Evolutionary conservation across 2,797 vertebrate species (phyloP), one percentile per base, ranked within the genome.

Genomic region (Gallinago stenura): DNA sequence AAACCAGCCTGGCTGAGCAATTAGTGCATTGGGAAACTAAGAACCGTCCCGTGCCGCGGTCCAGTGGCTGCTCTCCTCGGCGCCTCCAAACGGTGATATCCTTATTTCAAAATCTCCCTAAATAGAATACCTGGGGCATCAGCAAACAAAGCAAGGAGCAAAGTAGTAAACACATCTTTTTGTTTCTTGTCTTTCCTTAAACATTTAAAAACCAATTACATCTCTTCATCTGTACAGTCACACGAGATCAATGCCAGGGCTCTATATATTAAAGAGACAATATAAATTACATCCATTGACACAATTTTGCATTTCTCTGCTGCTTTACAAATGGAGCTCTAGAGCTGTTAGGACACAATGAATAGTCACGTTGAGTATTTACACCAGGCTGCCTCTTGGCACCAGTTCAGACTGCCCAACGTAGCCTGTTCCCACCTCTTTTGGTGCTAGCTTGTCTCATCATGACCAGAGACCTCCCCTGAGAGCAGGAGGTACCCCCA

Each of bases 221-320:
- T 96, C 97, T 97, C 87, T 98, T 97, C 81, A 94, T 94, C 98
- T 98, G 98, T 98, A 98, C 98, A 98, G 98, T 97, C 97, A 99
- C 98, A 98, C 97, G 80, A 78, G 53, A 98, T 98, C 98, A 97
- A 98, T 97, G 95, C 70, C 92, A 97, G 98, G 97, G 97, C 98
- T 98, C 98, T 97, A 95, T 98, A 98, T 98, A 98, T 98, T 97
- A 98, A 98, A 98, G 97, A 98, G 98, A 98, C 98, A 97, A 98
- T 97, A 98, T 98, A 98, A 98, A 98, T 98, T 97, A 98, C 98
- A 97, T 91, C 97, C 86, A 98, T 97, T 83, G 97, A 98, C 98
- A 98, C 93, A 97, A 98, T 91, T 98, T 98, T 97, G 98, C 97
- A 93, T 97, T 79, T 93, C 90, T 95, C 90, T 87, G 94, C 91